Base-by-base conservation (phyloP, 1,140 invertebrate genomes). In the Samia ricini region DNA sequence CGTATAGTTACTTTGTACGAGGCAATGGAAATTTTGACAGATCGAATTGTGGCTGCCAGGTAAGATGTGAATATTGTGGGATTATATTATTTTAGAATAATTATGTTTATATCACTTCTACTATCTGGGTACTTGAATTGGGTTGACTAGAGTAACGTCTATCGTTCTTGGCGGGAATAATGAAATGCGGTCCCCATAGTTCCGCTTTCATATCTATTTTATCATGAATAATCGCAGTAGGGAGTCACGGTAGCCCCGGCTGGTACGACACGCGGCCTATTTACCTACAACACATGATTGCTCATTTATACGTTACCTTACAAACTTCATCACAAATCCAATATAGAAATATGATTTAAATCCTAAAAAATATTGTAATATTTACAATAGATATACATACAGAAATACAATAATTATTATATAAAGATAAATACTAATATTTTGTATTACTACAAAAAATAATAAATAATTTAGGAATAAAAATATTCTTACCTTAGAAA, bases 11-110 rank as follows among this genome's bases (percentile, higher is more conserved):
- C 19, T 59, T 50, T 18, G 15, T 49, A 22, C 23, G 23, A 26
- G 62, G 56, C 51, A 60, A 81, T 76, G 72, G 74, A 58, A 60
- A 73, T 70, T 88, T 89, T 89, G 86, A 83, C 85, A 83, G 73
- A 69, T 82, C 79, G 58, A 66, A 76, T 76, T 84, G 79, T 85
- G 78, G 79, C 78, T 86, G 79, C 79, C 86, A 88, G 85, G 85
- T 88, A 64, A 76, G 83, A 80, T 76, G 69, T 64, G 59, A 65
- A 56, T 61, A 67, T 42, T 69, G 64, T 61, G 36, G 18, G 15
- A 51, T 66, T 42, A 26, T 26, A 66, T 56, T 60, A 58, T 26
- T 56, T 42, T 24, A 56, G 19, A 20, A 66, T 61, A 57, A 54
- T 58, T 57, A 19, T 33, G 51, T 36, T n/a, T 56, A 60, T 8